phyloP scores from a whole-genome alignment of 2,888 invertebrate genomes.

The Desoria tigrina region DNA sequence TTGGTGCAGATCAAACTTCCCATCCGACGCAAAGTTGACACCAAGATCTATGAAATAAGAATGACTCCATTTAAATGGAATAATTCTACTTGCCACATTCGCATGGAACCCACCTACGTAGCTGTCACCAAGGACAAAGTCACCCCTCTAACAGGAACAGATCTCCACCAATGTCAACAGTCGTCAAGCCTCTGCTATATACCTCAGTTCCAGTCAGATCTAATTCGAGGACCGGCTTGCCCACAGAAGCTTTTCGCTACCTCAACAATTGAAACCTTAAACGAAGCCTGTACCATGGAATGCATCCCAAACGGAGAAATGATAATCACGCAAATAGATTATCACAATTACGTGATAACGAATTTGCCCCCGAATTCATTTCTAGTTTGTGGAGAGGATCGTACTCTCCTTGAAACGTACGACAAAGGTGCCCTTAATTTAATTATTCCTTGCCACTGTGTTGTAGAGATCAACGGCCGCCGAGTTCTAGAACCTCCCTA shows the following conservation, averaged over 20 bases:
- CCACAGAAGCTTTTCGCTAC: constrained; percentile 8
- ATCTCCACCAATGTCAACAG: constrained; percentile 23
- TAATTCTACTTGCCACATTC: constrained; percentile 15
- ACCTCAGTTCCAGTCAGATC: constrained; percentile 15
- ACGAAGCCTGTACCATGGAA: constrained; percentile 18
- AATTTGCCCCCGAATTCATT: not conserved
- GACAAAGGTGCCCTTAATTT: constrained; percentile 7
- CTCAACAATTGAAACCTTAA: constrained; percentile 18
- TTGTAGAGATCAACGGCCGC: not conserved
- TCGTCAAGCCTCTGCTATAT: constrained; percentile 16
- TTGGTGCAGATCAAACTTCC: constrained; percentile 18
- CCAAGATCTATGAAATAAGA: constrained; percentile 4
- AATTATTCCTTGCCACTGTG: not conserved
- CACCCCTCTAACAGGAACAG: constrained; percentile 14
- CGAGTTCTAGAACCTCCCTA: constrained; percentile 15
- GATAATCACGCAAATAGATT: constrained; percentile 17
- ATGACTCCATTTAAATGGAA: constrained; percentile 21
- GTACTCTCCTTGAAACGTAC: not conserved
- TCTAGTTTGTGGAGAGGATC: not conserved
- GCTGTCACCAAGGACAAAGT: not conserved
- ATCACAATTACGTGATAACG: constrained; percentile 3
- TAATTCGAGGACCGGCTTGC: constrained; percentile 8
- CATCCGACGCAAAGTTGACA: not conserved
- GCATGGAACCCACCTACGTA: constrained; percentile 16
- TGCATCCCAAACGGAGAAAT: constrained; percentile 3